A percentile compares a stretch with the other conserved stretches of the same genome.
Evolutionary conservation across 2,888 invertebrate species (phyloP).

Genomic region (Polia nebulosa): DNA sequence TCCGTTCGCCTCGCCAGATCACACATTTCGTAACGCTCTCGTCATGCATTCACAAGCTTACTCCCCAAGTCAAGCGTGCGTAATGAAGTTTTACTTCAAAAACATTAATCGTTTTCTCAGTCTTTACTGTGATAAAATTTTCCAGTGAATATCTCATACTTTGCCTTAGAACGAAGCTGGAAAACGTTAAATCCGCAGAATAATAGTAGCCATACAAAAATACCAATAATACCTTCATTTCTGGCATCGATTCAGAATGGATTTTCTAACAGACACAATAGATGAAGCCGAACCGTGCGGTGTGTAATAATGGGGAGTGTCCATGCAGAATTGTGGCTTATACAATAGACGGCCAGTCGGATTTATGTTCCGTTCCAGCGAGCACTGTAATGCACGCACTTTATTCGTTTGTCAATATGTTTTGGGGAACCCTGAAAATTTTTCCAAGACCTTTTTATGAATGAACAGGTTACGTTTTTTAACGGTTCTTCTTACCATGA

Average conservation of each 20-base stretch:
- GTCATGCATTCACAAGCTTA: too few relatives aligned
- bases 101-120: not conserved
- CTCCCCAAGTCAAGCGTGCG: too few relatives aligned
- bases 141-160: not conserved
- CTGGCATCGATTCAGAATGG: slow-evolving; percentile 65
- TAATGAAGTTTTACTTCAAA: too few relatives aligned
- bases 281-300: slow-evolving; percentile 60
- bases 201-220: slow-evolving; percentile 29
- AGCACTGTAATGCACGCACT: slow-evolving; percentile 56
- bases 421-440: slow-evolving; percentile 14
- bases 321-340: slow-evolving; percentile 69
- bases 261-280: slow-evolving; percentile 72
- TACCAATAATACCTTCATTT: slow-evolving; percentile 39
- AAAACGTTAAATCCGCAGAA: slow-evolving; percentile 2
- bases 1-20: too few relatives aligned
- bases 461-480: not conserved
- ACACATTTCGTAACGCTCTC: too few relatives aligned
- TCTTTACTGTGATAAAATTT: not conserved
- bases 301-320: slow-evolving; percentile 73
- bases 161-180: not conserved
- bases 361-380: slow-evolving; percentile 63
- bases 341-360: slow-evolving; percentile 62
- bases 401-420: slow-evolving; percentile 58
- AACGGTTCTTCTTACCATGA: not conserved
- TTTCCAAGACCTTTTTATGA: not conserved